These are phyloP conservation scores for Thaleichthys pacificus DNA, from an alignment of 2,797 vertebrate genomes.

Conservation along the genomic window DNA sequence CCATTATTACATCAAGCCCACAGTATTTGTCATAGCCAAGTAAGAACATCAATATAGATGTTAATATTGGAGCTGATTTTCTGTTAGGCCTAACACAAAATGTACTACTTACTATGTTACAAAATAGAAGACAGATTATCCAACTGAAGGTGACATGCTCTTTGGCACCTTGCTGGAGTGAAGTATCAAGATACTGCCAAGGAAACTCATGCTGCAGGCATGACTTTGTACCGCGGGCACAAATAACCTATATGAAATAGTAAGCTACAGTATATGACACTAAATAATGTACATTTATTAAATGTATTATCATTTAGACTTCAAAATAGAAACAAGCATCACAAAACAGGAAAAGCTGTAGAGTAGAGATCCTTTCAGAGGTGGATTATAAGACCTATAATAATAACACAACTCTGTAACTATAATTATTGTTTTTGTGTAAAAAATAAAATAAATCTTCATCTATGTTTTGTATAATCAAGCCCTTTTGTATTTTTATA, in stretches of 20 bases:
- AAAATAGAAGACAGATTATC: conserved; percentile 23
- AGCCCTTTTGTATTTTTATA: conserved; percentile 84
- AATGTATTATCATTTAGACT: conserved; percentile 51
- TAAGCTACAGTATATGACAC: conserved; percentile 28
- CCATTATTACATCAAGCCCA: neutral
- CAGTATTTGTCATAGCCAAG: conserved; percentile 8
- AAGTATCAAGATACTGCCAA: conserved; percentile 15
- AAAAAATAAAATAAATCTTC: conserved; percentile 67
- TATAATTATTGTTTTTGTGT: conserved; percentile 64
- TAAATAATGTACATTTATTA: conserved; percentile 39
- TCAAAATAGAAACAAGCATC: conserved; percentile 43
- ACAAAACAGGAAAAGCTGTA: conserved; percentile 23
- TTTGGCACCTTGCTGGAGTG: conserved; percentile 27
- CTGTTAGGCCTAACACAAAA: conserved; percentile 14
- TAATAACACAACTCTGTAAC: conserved; percentile 59
- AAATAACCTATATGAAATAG: conserved; percentile 22
- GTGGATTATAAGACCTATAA: conserved; percentile 65
- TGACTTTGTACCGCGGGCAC: conserved; percentile 32
- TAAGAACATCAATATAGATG: neutral
- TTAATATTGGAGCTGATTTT: conserved; percentile 6
- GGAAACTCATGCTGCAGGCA: conserved; percentile 19
- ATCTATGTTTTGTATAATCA: conserved; percentile 80
- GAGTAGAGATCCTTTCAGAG: conserved; percentile 44
- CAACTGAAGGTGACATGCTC: conserved; percentile 8
- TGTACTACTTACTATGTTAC: conserved; percentile 12